Evolutionary conservation across 2,888 invertebrate genomes (phyloP), one percentile per base, ranked within the genome.

Genomic region (Automeris io): DNA sequence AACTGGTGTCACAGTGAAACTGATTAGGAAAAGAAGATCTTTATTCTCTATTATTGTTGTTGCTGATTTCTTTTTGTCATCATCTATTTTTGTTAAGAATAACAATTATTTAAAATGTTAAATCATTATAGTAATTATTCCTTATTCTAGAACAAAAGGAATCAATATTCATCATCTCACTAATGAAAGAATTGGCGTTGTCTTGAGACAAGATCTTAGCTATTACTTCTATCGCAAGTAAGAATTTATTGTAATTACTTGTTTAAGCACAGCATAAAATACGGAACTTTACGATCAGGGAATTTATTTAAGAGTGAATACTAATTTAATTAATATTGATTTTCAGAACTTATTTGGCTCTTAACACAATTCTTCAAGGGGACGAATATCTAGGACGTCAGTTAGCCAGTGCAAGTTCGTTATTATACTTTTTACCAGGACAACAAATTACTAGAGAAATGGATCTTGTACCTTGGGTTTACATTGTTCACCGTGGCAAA

Each of bases 211-310:
- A 42, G 80, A 80, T 47, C 49, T 81, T 22, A 68, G 57, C 49
- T 74, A 69, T 31, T 78, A 60, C 41, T 79, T 80, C 46, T 76
- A 56, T 40, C 70, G 67, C 61, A 59, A 52, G 79, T 79, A 49
- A 37, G 63, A 9, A 31, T 5, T 22, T 12, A 13, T 13, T 4
- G 8, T 31, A 4, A 31, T 8, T 31, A 5, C 12, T 31, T 8
- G 16, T 16, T 13, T 31, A 4, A n/a, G n/a, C n/a, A n/a, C n/a
- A n/a, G n/a, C n/a, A n/a, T n/a, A n/a, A n/a, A n/a, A n/a, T n/a
- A n/a, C n/a, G n/a, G n/a, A n/a, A n/a, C n/a, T n/a, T n/a, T n/a
- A n/a, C n/a, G n/a, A n/a, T n/a, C n/a, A n/a, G n/a, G n/a, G n/a
- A n/a, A n/a, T n/a, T n/a, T n/a, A 7, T 4, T n/a, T n/a, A n/a